A percentile compares a stretch with the other conserved stretches of the same genome.
These are phyloP conservation scores for Galagoides demidoff DNA, from an alignment of 2,797 vertebrate genomes.

Conservation along the genomic window DNA sequence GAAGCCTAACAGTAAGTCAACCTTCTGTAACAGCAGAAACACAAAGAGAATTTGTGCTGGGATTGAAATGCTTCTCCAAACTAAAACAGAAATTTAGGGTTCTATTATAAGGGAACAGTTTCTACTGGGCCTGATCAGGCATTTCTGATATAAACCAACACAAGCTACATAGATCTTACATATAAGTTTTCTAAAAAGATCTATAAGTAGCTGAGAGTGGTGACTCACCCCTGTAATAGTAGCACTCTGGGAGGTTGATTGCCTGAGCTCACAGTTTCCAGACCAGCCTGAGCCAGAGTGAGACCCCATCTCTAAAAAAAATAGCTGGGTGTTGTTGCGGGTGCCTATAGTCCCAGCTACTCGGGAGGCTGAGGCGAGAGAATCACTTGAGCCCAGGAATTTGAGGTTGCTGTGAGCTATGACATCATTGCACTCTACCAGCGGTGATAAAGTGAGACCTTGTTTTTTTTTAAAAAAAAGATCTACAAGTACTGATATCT, in stretches of 20 bases:
- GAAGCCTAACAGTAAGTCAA: conserved; percentile 59
- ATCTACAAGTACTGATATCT: background rate
- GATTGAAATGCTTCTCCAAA: conserved; percentile 34
- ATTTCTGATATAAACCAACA: background rate
- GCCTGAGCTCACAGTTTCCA: too few species aligned
- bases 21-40: conserved; percentile 25
- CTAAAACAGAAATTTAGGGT: conserved; percentile 23
- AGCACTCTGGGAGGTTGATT: too few species aligned
- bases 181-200: background rate
- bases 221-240: too few species aligned
- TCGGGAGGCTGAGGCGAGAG: too few species aligned
- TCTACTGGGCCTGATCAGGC: background rate
- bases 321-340: too few species aligned
- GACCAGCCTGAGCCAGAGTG: too few species aligned
- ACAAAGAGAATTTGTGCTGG: conserved; percentile 34
- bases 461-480: background rate
- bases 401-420: too few species aligned
- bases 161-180: background rate
- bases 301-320: too few species aligned
- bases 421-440: too few species aligned
- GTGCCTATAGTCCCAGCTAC: too few species aligned
- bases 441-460: too few species aligned
- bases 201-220: background rate
- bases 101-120: conserved; percentile 23
- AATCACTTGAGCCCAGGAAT: too few species aligned